Conservation (phyloP, 2,113 vertebrate genomes). For the Pluvialis apricaria region DNA sequence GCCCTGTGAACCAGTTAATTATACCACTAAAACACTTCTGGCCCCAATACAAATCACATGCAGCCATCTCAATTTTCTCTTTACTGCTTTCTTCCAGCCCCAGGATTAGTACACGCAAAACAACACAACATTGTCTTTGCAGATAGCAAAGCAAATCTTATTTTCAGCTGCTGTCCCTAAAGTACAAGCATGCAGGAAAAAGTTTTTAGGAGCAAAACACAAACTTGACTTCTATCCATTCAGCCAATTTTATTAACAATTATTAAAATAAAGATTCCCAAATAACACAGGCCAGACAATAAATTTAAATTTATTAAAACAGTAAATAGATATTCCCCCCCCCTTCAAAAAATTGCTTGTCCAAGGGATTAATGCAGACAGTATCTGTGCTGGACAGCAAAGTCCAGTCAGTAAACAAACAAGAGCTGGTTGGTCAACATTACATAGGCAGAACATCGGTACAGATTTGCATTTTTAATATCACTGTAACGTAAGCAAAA, state of each 20-base stretch:
- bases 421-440: not conserved
- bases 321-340: no score
- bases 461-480: not conserved
- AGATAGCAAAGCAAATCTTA: not conserved
- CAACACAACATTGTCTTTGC: rapidly evolving
- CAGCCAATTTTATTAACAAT: not conserved
- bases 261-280: not conserved
- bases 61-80: not conserved
- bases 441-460: rapidly evolving
- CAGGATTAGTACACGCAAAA: not conserved
- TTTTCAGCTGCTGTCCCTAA: not conserved
- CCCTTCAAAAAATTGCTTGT: not conserved
- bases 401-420: not conserved
- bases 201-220: not conserved
- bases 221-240: not conserved
- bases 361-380: not conserved
- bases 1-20: not conserved
- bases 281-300: not conserved
- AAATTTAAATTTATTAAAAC: not conserved
- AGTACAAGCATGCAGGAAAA: not conserved
- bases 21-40: not conserved
- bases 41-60: not conserved
- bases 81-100: not conserved
- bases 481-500: not conserved
- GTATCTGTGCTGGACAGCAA: not conserved